Conservation (phyloP, 1,140 invertebrate genomes). For the Protaetia brevitarsis region DNA sequence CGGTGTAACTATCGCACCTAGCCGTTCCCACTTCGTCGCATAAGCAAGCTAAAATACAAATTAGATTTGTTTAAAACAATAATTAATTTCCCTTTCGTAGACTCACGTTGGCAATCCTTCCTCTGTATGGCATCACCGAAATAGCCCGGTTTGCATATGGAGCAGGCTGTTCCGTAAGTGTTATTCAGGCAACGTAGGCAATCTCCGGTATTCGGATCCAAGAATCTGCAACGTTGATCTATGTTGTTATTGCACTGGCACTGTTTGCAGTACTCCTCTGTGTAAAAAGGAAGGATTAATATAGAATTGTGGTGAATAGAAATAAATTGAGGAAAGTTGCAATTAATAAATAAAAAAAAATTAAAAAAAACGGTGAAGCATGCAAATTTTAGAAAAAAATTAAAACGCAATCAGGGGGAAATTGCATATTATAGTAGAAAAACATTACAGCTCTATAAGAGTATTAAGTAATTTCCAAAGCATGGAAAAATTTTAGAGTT, state of each 20-base stretch:
- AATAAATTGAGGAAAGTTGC: too few relatives aligned
- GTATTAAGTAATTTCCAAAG: too few relatives aligned
- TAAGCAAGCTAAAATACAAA: slow-evolving; percentile 53
- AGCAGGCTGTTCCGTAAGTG: slow-evolving; percentile 83
- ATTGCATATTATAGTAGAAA: too few relatives aligned
- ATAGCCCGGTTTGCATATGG: slow-evolving; percentile 84
- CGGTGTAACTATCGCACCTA: slow-evolving; percentile 70
- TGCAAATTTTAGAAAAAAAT: too few relatives aligned
- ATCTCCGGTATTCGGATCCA: slow-evolving; percentile 88
- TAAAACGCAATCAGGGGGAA: too few relatives aligned
- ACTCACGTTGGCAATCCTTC: slow-evolving; percentile 83
- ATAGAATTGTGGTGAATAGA: too few relatives aligned
- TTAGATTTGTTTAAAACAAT: background rate
- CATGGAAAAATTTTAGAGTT: too few relatives aligned
- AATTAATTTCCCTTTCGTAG: background rate
- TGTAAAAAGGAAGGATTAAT: slow-evolving; percentile 22
- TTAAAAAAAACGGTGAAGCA: too few relatives aligned
- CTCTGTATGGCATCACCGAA: slow-evolving; percentile 87
- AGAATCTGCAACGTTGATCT: slow-evolving; percentile 68
- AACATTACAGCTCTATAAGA: too few relatives aligned
- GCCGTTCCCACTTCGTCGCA: slow-evolving; percentile 71
- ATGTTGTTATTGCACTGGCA: slow-evolving; percentile 94
- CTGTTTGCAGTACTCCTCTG: slow-evolving; percentile 77
- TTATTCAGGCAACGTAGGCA: slow-evolving; percentile 89
- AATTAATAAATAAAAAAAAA: too few relatives aligned